Evolutionary conservation across 2,888 invertebrate species (phyloP).

Genomic region (Drosophila mettleri): DNA sequence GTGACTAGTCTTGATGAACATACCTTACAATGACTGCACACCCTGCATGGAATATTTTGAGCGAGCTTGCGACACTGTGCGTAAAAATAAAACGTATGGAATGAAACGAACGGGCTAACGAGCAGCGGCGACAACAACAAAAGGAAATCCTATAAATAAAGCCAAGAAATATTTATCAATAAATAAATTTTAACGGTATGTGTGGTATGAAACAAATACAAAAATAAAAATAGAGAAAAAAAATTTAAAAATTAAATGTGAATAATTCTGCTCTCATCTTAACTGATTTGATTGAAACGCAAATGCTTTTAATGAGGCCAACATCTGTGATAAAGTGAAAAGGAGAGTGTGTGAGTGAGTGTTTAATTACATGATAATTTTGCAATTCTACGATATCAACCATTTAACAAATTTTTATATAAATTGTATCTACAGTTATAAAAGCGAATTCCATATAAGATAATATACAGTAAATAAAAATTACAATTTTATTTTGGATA

Average conservation of each 20-base stretch:
- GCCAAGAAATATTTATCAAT: conserved; percentile 64
- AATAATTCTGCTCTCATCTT: conserved; percentile 29
- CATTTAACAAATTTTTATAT: no score
- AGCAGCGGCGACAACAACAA: conserved; percentile 36
- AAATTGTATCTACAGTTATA: no score
- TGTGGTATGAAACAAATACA: no score
- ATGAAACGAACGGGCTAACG: conserved; percentile 55
- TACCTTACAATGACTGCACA: background rate
- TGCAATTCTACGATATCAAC: no score
- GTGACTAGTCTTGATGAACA: conserved; percentile 21
- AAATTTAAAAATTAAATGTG: conserved; percentile 35
- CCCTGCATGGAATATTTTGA: background rate
- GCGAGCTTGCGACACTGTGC: conserved; percentile 44
- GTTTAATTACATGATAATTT: conserved; percentile 1
- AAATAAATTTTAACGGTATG: conserved; percentile 10
- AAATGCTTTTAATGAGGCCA: conserved; percentile 31
- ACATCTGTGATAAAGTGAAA: background rate
- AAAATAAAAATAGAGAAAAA: conserved; percentile 32
- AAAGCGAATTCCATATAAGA: no score
- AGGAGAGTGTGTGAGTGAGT: background rate
- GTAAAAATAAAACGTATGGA: conserved; percentile 60
- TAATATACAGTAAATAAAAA: no score
- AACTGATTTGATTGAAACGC: conserved; percentile 45
- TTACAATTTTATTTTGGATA: no score
- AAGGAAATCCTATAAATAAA: conserved; percentile 65